phyloP scores from a whole-genome alignment of 2,888 invertebrate genomes.

The Parascotia fuliginaria region DNA sequence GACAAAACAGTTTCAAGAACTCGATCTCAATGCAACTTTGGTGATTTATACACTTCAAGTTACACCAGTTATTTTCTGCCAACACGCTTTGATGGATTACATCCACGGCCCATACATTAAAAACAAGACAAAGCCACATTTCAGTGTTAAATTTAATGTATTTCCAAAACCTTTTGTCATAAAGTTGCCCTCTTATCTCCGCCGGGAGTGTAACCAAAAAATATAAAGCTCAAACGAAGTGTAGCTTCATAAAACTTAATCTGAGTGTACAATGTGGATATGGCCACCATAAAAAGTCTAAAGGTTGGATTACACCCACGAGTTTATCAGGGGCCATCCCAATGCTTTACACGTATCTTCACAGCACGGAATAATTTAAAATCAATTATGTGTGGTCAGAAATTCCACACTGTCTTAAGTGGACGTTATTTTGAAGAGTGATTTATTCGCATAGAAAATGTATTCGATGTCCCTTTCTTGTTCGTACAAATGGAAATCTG shows the following conservation, averaged over 20 bases:
- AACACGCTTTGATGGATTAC: conserved; percentile 21
- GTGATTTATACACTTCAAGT: conserved; percentile 37
- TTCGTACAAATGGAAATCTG: neutral
- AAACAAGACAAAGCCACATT: neutral
- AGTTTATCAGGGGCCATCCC: conserved; percentile 54
- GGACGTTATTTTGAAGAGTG: conserved; percentile 32
- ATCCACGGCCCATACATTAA: neutral
- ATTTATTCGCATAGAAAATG: conserved; percentile 32
- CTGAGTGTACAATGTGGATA: conserved; percentile 26
- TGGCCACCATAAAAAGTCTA: conserved; percentile 36
- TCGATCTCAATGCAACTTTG: conserved; percentile 33
- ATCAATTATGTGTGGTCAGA: conserved; percentile 60
- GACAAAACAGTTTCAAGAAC: conserved; percentile 44
- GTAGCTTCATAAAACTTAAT: conserved; percentile 40
- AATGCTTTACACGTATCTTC: conserved; percentile 59
- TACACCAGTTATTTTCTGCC: conserved; percentile 13
- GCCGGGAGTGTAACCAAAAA: conserved; percentile 12
- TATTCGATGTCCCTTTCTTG: conserved; percentile 1
- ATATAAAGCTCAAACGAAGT: conserved; percentile 14
- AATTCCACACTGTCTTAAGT: conserved; percentile 51
- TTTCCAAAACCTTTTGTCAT: neutral
- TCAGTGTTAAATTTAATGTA: neutral
- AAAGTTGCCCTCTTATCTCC: neutral
- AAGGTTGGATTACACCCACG: conserved; percentile 48
- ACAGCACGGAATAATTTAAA: conserved; percentile 60